phyloP scores from a whole-genome alignment of 2,797 vertebrate species.

The Galago senegalensis region DNA sequence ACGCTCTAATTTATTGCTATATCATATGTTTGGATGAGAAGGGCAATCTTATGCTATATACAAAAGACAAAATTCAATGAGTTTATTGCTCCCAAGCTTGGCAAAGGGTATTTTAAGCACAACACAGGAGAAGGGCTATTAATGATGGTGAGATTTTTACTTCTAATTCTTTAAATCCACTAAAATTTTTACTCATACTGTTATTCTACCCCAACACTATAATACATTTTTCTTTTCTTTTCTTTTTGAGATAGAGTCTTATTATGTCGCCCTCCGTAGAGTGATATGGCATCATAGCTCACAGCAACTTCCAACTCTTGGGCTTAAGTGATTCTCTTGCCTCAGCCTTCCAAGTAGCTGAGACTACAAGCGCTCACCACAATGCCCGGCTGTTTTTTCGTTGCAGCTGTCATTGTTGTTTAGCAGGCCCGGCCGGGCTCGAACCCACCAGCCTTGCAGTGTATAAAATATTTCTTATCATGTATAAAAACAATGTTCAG shows the following conservation, averaged over 20 bases:
- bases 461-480: slow-evolving; percentile 5
- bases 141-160: slow-evolving; percentile 36
- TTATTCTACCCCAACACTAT: neutral
- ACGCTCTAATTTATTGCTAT: neutral
- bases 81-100: slow-evolving; percentile 23
- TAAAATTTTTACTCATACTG: slow-evolving; percentile 1
- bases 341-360: no score
- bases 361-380: no score
- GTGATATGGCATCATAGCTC: no score
- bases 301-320: no score
- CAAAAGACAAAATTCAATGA: slow-evolving; percentile 49
- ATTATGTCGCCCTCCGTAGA: no score
- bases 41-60: neutral
- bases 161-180: neutral
- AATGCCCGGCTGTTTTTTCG: no score
- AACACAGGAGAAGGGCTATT: neutral
- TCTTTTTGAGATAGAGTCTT: no score
- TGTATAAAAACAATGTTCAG: slow-evolving; percentile 19
- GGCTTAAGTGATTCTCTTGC: no score
- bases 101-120: slow-evolving; percentile 37
- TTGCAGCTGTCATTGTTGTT: no score
- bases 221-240: neutral
- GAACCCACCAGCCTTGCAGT: no score
- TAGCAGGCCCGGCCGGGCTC: no score
- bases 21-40: slow-evolving; percentile 57